A percentile compares a stretch with the other conserved stretches of the same genome.
Conservation (phyloP, 2,888 invertebrate genomes). For the Thalpophila matura region DNA sequence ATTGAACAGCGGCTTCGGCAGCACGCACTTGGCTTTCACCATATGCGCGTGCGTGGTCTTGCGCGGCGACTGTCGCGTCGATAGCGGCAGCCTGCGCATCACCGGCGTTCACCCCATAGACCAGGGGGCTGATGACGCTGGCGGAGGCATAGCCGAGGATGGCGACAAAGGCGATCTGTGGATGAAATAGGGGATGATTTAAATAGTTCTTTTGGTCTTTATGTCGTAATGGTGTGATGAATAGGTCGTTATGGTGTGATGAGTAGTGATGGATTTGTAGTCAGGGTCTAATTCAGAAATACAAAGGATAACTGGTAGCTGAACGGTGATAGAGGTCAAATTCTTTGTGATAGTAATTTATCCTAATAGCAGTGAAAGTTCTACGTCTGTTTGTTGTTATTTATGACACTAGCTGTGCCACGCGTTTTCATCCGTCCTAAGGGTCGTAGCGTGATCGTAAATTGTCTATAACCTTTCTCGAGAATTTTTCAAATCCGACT, state of each 20-base stretch:
- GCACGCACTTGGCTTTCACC: slow-evolving; percentile 82
- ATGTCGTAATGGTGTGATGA: neutral
- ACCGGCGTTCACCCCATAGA: slow-evolving; percentile 81
- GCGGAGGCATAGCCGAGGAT: slow-evolving; percentile 88
- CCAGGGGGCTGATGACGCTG: slow-evolving; percentile 78
- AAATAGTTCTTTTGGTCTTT: neutral
- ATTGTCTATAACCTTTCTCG: no score
- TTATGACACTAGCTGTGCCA: no score
- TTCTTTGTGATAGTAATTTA: no score
- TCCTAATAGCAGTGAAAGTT: no score
- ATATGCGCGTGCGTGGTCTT: slow-evolving; percentile 80
- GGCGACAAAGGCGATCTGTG: slow-evolving; percentile 87
- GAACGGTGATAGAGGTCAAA: no score
- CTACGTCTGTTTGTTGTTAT: no score
- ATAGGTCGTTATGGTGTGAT: neutral
- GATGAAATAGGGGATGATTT: slow-evolving; percentile 5
- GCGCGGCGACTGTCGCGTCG: slow-evolving; percentile 83
- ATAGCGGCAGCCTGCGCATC: slow-evolving; percentile 87
- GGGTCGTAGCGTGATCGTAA: no score
- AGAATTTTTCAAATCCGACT: no score
- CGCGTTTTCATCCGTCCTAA: no score
- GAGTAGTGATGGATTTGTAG: neutral
- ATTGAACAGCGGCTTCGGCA: slow-evolving; percentile 81
- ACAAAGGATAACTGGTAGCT: no score
- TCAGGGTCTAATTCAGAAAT: no score